Percentiles rank a stretch among this genome's conserved stretches.
Conservation (phyloP, 2,113 vertebrate genomes). For the Ceyx melanurus region DNA sequence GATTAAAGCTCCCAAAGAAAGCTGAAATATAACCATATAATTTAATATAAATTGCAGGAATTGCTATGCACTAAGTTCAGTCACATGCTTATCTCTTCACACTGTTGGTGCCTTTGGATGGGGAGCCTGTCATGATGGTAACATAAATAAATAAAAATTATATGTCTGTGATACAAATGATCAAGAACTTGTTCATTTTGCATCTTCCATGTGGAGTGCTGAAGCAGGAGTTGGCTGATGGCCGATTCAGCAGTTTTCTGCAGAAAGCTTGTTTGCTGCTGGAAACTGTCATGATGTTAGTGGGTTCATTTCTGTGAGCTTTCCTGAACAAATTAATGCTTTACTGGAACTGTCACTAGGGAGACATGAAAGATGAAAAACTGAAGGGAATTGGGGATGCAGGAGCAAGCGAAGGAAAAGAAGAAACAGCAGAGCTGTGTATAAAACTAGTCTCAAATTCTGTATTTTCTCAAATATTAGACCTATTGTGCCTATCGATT, state of each 20-base stretch:
- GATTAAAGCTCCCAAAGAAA: neutral
- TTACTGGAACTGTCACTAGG: neutral
- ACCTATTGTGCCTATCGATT: neutral
- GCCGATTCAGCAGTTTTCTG: neutral
- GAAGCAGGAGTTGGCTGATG: neutral
- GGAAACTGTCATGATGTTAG: neutral
- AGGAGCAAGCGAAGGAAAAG: neutral
- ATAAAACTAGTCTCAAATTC: neutral
- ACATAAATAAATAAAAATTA: neutral
- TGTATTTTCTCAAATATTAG: neutral
- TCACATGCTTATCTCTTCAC: neutral
- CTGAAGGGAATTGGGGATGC: neutral
- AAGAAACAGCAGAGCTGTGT: neutral
- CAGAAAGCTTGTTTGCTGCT: neutral
- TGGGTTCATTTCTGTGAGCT: neutral
- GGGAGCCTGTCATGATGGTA: neutral
- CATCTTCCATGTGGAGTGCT: neutral
- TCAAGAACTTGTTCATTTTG: neutral
- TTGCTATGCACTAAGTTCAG: neutral
- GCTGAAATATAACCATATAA: neutral
- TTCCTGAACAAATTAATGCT: neutral
- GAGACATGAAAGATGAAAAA: slow-evolving; percentile 7
- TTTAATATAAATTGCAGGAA: neutral
- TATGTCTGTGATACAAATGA: neutral
- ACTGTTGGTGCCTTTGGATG: neutral